Base-by-base conservation (phyloP, 53 echinoderm and acorn worm species). In the Henricia sp. region DNA sequence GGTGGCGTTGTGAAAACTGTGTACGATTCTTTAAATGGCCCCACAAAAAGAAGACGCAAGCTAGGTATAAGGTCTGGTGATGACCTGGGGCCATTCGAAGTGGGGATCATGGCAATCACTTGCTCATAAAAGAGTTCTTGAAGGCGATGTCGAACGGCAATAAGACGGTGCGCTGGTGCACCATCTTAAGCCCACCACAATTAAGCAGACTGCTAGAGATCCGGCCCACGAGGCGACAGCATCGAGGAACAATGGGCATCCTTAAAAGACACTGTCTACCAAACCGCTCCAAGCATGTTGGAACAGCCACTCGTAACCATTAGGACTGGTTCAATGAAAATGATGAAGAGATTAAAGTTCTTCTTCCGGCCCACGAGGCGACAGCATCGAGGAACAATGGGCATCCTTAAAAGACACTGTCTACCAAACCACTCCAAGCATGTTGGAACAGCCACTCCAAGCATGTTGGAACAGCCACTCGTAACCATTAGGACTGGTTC, bases 241-340 rank as follows among this genome's bases (percentile, higher is more conserved):
- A 44, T 46, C 17, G 48, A 52, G 13, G 53, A 28, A 50, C 19
- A 48, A 25, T 51, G 74, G 52, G 54, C 8, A 35, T 14, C 74
- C 8, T 37, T 73, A n/a, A 48, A 20, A 50, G 53, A 29, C 6
- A 24, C 74, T 16, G 52, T 73, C 50, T 27, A 73, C 67, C 42
- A 3, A 29, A 19, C 33, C n/a, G 40, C 56, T 40, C 59, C 27
- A 0, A 21, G 19, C 53, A 14, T 25, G 56, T 56, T 8, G 25
- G 9, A 46, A 46, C n/a, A n/a, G n/a, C 76, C 12, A 76, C 20
- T 5, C 12, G 55, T 29, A 56, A 53, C 33, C 70, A 70, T 33
- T 27, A 70, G 44, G 44, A 70, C 50, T 70, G 70, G 70, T 70
- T 70, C 32, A 44, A 70, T 33, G 30, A 43, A 40, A 70, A 70